phyloP scores from a whole-genome alignment of 2,113 vertebrate species.

The human (Homo sapiens) region GRCh38 chr14:30700001-30700500 shows the following conservation, averaged over 20 bases:
- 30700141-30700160: conserved; percentile 23
- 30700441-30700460: too few species aligned
- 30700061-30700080: neutral
- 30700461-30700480: too few species aligned
- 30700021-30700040: conserved; percentile 2
- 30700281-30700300: neutral
- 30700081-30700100: conserved; percentile 23
- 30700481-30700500: too few species aligned
- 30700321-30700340: conserved; percentile 51
- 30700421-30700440: too few species aligned
- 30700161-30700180: conserved; percentile 4
- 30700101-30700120: conserved; percentile 20
- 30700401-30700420: too few species aligned
- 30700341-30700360: neutral
- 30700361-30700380: conserved; percentile 45
- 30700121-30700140: neutral
- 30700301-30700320: neutral
- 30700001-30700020: neutral
- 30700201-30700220: conserved; percentile 98
- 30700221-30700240: conserved; percentile 97
- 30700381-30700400: neutral
- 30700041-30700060: neutral
- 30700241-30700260: conserved; percentile 95
- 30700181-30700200: conserved; percentile 95
- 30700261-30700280: conserved; percentile 70